phyloP scores from a whole-genome alignment of 1,140 invertebrate species.

The Pogonomyrmex barbatus region DNA sequence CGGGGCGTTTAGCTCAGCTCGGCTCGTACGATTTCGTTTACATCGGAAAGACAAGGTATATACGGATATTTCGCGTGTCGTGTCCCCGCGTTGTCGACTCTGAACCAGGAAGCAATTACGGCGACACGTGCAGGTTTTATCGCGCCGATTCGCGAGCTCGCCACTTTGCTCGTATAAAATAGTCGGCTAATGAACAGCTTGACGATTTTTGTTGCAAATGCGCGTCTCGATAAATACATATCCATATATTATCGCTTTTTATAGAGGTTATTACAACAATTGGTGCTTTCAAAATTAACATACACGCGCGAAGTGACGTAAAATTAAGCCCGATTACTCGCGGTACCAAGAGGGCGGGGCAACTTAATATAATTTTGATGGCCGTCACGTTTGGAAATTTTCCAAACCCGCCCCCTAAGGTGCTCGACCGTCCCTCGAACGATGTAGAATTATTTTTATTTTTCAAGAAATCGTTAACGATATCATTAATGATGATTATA shows the following conservation, averaged over 20 bases:
- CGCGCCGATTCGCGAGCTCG: not conserved
- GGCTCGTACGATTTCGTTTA: conserved; percentile 13
- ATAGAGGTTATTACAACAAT: not conserved
- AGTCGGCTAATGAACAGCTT: not conserved
- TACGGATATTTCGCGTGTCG: conserved; percentile 18
- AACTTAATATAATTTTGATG: conserved; percentile 49
- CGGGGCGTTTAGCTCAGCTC: not conserved
- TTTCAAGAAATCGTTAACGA: not conserved
- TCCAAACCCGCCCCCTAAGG: conserved; percentile 49
- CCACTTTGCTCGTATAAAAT: conserved; percentile 3
- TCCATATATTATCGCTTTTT: not conserved
- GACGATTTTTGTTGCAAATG: conserved; percentile 15
- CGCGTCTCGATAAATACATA: not conserved
- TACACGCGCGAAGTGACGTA: not conserved
- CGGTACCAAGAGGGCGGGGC: conserved; percentile 21
- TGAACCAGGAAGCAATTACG: conserved; percentile 70
- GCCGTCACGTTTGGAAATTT: conserved; percentile 43
- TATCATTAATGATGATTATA: not conserved
- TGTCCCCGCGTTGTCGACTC: conserved; percentile 12
- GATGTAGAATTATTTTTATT: conserved; percentile 4
- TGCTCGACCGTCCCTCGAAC: not conserved
- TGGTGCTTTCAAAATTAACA: not conserved
- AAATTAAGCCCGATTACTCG: not conserved
- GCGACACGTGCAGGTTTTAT: conserved; percentile 47
- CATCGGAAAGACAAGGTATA: conserved; percentile 11